These are phyloP conservation scores for Cephus spinipes DNA, from an alignment of 2,888 invertebrate genomes.

Conservation along the genomic window DNA sequence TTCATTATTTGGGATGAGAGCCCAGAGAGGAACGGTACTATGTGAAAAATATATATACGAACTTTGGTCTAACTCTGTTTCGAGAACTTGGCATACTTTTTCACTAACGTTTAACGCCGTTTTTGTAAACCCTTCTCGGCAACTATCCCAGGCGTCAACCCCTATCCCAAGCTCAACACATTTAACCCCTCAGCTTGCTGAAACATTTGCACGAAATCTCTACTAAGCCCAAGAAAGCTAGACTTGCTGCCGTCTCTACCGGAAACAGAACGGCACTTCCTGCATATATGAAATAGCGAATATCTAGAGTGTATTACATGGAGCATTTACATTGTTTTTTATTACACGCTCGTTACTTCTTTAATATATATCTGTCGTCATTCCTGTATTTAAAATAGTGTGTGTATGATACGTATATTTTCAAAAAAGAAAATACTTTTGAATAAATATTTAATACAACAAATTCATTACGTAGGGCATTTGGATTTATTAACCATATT, in stretches of 20 bases:
- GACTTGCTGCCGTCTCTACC: conserved; percentile 19
- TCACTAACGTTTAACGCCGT: conserved; percentile 9
- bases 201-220: conserved; percentile 46
- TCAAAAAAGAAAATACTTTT: neutral
- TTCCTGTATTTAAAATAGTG: too few species aligned
- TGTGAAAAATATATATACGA: too few species aligned
- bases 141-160: neutral
- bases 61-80: neutral
- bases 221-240: conserved; percentile 31
- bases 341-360: neutral
- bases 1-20: too few species aligned
- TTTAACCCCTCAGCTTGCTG: conserved; percentile 40
- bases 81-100: neutral
- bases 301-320: neutral
- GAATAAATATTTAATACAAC: neutral
- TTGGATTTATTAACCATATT: neutral
- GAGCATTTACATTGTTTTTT: neutral
- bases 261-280: conserved; percentile 27
- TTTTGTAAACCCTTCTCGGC: conserved; percentile 13
- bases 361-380: neutral
- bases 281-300: neutral
- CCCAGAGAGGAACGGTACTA: too few species aligned
- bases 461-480: neutral
- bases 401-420: too few species aligned
- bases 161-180: conserved; percentile 25